Evolutionary conservation across 1,140 invertebrate species (phyloP).

Genomic region (Musca vetustissima): DNA sequence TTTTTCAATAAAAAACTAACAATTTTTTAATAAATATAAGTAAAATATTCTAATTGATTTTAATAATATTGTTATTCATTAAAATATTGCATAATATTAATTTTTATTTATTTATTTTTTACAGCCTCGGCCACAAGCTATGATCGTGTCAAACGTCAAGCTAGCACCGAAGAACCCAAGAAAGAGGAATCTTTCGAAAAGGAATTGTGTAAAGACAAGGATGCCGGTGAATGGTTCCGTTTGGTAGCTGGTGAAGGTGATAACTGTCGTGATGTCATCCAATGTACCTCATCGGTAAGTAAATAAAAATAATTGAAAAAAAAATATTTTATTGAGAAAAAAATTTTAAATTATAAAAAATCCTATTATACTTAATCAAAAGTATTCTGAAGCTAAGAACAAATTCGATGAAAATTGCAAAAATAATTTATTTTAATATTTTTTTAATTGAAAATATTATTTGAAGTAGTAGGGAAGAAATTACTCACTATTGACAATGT

Average conservation of each 20-base stretch:
- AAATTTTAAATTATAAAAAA: not conserved
- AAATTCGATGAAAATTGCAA: too few species aligned
- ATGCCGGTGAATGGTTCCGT: slow-evolving; percentile 94
- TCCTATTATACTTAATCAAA: too few species aligned
- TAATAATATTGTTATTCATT: too few species aligned
- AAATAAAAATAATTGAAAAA: too few species aligned
- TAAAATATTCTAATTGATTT: too few species aligned
- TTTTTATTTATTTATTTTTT: slow-evolving; percentile 11
- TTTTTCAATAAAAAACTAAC: too few species aligned
- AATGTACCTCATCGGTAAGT: slow-evolving; percentile 88
- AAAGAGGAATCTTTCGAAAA: slow-evolving; percentile 84
- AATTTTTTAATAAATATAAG: too few species aligned
- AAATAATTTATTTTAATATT: too few species aligned
- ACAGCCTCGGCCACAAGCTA: slow-evolving; percentile 56
- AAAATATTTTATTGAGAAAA: not conserved
- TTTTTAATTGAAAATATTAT: too few species aligned
- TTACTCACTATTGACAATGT: too few species aligned
- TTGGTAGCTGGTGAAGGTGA: slow-evolving; percentile 86
- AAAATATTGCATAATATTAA: not conserved
- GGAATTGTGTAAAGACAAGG: slow-evolving; percentile 90
- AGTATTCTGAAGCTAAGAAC: too few species aligned
- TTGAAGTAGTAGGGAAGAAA: too few species aligned
- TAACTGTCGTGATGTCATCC: slow-evolving; percentile 92
- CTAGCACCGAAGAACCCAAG: slow-evolving; percentile 64
- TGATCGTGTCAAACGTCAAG: slow-evolving; percentile 62